phyloP scores from a whole-genome alignment of 2,888 invertebrate species.

The Amaurobius ferox region DNA sequence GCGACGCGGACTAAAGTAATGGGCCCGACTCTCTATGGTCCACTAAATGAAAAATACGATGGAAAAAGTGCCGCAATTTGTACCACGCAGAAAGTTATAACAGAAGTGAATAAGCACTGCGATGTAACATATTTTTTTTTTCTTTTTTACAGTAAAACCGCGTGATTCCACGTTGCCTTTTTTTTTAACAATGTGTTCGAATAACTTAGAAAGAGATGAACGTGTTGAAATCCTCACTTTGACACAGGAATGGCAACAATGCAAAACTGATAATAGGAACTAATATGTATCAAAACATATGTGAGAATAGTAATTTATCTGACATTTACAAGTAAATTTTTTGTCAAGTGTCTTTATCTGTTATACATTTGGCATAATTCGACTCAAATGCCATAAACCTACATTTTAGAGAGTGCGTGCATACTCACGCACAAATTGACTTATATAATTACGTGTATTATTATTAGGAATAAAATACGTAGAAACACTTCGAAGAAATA shows the following conservation, averaged over 20 bases:
- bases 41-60: slow-evolving; percentile 8
- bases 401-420: no score
- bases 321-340: no score
- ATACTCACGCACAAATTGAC: no score
- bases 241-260: background rate
- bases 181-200: background rate
- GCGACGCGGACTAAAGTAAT: background rate
- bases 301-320: no score
- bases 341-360: no score
- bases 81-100: background rate
- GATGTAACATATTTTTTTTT: background rate
- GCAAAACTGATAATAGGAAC: no score
- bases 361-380: no score
- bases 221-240: background rate
- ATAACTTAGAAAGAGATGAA: background rate
- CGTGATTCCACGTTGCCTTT: background rate
- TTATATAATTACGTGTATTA: no score
- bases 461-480: no score
- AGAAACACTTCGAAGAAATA: no score
- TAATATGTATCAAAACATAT: no score
- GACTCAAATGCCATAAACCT: no score
- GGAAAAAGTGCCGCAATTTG: slow-evolving; percentile 3
- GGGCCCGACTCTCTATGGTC: background rate
- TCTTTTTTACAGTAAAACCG: background rate
- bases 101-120: background rate